Conservation (phyloP, 2,888 invertebrate species). For the Seira sanloemensis region DNA sequence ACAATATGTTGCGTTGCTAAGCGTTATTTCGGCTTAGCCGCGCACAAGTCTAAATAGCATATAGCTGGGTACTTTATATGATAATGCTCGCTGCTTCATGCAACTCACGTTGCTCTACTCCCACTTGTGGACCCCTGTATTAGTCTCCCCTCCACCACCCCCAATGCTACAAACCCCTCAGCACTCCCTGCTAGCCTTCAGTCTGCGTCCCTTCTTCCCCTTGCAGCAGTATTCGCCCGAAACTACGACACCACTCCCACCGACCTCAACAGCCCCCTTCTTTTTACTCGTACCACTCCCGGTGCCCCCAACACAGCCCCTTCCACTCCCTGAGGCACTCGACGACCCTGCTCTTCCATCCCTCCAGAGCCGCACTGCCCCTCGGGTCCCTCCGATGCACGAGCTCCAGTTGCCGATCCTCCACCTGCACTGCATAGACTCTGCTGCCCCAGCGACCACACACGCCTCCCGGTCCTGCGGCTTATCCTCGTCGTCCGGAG, state of each 20-base stretch:
- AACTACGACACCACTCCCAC: no score
- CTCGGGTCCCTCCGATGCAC: slow-evolving; percentile 14
- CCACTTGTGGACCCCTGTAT: slow-evolving; percentile 76
- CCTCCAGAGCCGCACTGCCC: slow-evolving; percentile 46
- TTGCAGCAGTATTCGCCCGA: no score
- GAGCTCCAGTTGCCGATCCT: slow-evolving; percentile 46
- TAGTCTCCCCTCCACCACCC: background rate
- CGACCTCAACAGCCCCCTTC: no score
- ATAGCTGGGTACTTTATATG: no score
- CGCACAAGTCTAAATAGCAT: no score
- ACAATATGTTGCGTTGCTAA: no score
- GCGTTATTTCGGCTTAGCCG: no score
- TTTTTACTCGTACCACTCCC: slow-evolving; percentile 57
- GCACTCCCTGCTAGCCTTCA: slow-evolving; percentile 80
- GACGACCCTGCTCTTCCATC: slow-evolving; percentile 44
- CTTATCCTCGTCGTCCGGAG: slow-evolving; percentile 7
- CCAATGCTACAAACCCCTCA: slow-evolving; percentile 78
- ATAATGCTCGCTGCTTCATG: no score
- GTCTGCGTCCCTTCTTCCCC: slow-evolving; percentile 74
- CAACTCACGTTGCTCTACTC: slow-evolving; percentile 80
- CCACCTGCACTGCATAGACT: slow-evolving; percentile 31
- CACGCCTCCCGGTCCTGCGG: slow-evolving; percentile 37
- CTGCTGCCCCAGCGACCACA: background rate
- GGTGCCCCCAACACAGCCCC: slow-evolving; percentile 18
- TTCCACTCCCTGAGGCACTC: slow-evolving; percentile 41